These are phyloP conservation scores for Tetrapedia diversipes DNA, from an alignment of 2,888 invertebrate genomes.

Conservation along the genomic window DNA sequence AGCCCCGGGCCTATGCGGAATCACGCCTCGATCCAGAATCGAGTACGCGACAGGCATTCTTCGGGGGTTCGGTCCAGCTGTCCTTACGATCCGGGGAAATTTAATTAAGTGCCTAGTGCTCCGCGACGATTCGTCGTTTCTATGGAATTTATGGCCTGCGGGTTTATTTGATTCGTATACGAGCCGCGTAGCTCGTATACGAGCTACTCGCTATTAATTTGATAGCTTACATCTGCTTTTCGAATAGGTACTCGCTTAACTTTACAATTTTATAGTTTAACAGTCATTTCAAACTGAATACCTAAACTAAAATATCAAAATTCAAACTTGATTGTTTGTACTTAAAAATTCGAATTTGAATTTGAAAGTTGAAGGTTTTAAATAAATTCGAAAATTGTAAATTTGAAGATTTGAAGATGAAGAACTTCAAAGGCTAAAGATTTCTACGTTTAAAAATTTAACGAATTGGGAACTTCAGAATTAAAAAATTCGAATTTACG, in stretches of 20 bases:
- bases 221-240: not conserved
- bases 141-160: conserved; percentile 4
- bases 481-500: no score
- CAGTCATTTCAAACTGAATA: no score
- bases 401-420: not conserved
- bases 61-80: not conserved
- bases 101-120: conserved; percentile 23
- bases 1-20: conserved; percentile 58
- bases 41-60: not conserved
- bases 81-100: conserved; percentile 5
- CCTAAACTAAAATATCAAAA: no score
- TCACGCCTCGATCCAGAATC: conserved; percentile 45
- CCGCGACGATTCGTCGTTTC: not conserved
- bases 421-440: not conserved
- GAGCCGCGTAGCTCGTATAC: not conserved
- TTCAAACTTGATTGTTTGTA: no score
- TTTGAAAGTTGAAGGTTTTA: no score
- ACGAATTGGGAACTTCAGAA: not conserved
- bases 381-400: no score
- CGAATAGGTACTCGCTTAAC: no score
- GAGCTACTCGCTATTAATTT: not conserved
- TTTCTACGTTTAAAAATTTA: not conserved
- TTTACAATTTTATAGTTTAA: no score
- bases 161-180: not conserved
- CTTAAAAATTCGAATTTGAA: not conserved